phyloP scores from a whole-genome alignment of 2,888 invertebrate species.

The Morpho helenor region DNA sequence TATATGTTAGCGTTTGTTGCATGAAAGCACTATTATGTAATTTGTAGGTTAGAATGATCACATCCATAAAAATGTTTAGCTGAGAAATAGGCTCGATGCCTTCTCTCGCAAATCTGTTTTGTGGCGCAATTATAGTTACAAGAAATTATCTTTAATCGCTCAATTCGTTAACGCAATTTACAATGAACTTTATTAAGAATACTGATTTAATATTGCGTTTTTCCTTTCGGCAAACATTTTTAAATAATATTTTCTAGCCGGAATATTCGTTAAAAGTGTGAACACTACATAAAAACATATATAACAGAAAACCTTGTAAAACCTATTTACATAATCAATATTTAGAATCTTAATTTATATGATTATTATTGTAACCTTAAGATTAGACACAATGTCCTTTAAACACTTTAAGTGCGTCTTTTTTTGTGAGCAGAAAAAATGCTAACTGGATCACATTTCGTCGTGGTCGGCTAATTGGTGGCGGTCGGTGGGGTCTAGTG shows the following conservation, averaged over 20 bases:
- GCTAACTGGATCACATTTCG: no score
- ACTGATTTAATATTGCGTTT: constrained; percentile 39
- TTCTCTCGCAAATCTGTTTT: constrained; percentile 15
- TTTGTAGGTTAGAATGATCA: constrained; percentile 1
- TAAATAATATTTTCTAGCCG: background rate
- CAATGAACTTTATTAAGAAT: constrained; percentile 47
- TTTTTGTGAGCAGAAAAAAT: no score
- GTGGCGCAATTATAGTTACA: constrained; percentile 25
- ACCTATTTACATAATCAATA: no score
- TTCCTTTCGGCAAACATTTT: constrained; percentile 1
- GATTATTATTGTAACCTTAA: no score
- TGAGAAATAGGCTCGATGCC: constrained; percentile 15
- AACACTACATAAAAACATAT: no score
- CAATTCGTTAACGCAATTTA: constrained; percentile 54
- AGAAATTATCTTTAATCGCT: constrained; percentile 52
- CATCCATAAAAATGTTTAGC: constrained; percentile 5
- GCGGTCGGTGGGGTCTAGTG: no score
- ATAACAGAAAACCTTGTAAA: no score
- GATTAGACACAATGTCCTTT: no score
- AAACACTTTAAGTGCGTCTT: no score
- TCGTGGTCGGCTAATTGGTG: no score
- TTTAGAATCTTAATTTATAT: no score
- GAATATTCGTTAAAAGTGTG: no score
- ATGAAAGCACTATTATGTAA: constrained; percentile 6
- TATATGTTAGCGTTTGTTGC: background rate